Conservation (phyloP, 2,888 invertebrate genomes). For the Yponomeuta plumbellus region DNA sequence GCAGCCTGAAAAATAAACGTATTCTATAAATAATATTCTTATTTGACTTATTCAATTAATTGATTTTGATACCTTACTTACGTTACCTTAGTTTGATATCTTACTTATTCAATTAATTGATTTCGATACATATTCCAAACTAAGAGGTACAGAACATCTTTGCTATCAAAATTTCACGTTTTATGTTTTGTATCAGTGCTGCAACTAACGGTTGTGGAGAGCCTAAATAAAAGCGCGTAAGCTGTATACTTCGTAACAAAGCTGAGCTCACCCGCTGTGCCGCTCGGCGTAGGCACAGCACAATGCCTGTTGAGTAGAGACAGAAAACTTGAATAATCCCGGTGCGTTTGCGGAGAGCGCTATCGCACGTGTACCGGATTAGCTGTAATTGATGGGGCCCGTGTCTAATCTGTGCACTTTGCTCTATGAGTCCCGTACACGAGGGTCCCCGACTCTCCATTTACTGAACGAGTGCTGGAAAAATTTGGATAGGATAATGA, state of each 20-base stretch:
- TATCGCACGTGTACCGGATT: conserved; percentile 67
- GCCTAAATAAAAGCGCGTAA: no score
- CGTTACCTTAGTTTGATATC: no score
- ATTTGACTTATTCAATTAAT: no score
- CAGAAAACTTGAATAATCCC: conserved; percentile 67
- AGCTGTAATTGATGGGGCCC: conserved; percentile 68
- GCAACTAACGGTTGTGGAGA: no score
- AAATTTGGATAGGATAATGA: conserved; percentile 29
- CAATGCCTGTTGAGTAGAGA: conserved; percentile 32
- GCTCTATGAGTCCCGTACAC: conserved; percentile 33
- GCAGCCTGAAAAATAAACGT: no score
- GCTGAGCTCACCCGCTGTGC: conserved; percentile 26
- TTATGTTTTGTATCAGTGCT: no score
- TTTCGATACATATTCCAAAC: no score
- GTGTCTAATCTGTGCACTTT: conserved; percentile 71
- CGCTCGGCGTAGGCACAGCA: conserved; percentile 30
- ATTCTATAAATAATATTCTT: no score
- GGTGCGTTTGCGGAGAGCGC: conserved; percentile 56
- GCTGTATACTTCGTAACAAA: conserved; percentile 17
- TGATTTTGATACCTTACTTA: no score
- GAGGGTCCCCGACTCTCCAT: conserved; percentile 23
- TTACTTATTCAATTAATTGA: no score
- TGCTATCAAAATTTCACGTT: no score
- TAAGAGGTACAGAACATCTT: no score
- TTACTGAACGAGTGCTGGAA: conserved; percentile 20